These are phyloP conservation scores for Epicampocera succincta DNA, from an alignment of 2,888 invertebrate genomes.

Conservation along the genomic window DNA sequence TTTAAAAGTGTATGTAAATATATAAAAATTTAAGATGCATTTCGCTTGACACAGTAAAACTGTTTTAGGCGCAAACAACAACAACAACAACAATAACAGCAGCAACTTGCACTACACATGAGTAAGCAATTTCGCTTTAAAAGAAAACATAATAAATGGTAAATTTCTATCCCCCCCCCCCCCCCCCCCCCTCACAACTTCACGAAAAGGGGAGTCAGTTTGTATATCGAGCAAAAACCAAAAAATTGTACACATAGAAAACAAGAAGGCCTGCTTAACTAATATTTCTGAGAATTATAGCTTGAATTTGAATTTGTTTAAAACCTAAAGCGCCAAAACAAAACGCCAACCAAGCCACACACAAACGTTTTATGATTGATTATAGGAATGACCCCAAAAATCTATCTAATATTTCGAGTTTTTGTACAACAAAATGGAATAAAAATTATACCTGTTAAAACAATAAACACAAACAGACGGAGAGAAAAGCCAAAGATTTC, in stretches of 20 bases:
- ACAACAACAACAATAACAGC: conserved; percentile 40
- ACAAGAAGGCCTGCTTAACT: conserved; percentile 56
- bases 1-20: conserved; percentile 46
- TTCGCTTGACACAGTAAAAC: conserved; percentile 48
- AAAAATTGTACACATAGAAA: conserved; percentile 50
- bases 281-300: conserved; percentile 56
- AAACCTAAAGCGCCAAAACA: not conserved
- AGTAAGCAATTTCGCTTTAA: conserved; percentile 58
- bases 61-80: conserved; percentile 6
- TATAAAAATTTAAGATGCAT: conserved; percentile 24
- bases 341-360: not conserved
- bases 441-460: conserved; percentile 53
- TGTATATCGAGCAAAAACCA: conserved; percentile 49
- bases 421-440: conserved; percentile 52
- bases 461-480: not conserved
- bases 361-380: conserved; percentile 76
- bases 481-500: not conserved
- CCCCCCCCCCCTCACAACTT: not conserved
- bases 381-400: conserved; percentile 78
- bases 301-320: conserved; percentile 48
- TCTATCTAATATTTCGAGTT: conserved; percentile 33
- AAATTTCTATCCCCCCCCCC: not conserved
- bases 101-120: conserved; percentile 8
- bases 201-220: no score
- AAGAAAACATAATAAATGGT: conserved; percentile 21